Evolutionary conservation across 1,140 invertebrate species (phyloP).

Genomic region (Solenopsis fugax): DNA sequence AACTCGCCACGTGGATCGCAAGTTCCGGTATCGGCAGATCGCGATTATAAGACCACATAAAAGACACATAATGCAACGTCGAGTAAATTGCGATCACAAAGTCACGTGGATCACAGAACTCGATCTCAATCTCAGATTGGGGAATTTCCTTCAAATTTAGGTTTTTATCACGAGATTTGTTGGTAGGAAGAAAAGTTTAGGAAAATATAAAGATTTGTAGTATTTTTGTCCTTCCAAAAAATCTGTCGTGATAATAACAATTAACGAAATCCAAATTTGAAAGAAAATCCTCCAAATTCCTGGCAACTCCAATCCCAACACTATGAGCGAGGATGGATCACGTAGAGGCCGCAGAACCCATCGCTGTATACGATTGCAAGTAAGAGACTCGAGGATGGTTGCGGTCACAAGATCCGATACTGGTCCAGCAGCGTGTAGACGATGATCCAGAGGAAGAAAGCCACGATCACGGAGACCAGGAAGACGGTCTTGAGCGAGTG

Average conservation of each 20-base stretch:
- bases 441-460: constrained; percentile 86
- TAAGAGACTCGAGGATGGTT: not conserved
- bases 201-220: no score
- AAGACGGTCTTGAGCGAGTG: constrained; percentile 86
- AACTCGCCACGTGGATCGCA: not conserved
- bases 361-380: not conserved
- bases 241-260: no score
- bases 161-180: no score
- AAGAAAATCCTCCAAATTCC: no score
- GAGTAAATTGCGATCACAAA: not conserved
- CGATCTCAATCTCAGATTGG: not conserved
- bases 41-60: not conserved
- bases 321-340: no score
- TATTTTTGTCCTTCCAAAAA: no score
- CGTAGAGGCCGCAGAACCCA: not conserved
- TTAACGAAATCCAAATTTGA: no score
- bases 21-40: not conserved
- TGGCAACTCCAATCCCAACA: no score
- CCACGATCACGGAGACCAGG: constrained; percentile 83
- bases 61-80: not conserved
- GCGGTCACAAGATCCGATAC: constrained; percentile 76
- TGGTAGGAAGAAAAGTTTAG: no score
- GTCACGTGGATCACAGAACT: not conserved
- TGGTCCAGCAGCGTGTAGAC: constrained; percentile 84
- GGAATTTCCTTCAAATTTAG: no score